Percentiles rank a stretch among this genome's conserved stretches.
Conservation (phyloP, 2,113 vertebrate species). For the Myrmophylax atrothorax region DNA sequence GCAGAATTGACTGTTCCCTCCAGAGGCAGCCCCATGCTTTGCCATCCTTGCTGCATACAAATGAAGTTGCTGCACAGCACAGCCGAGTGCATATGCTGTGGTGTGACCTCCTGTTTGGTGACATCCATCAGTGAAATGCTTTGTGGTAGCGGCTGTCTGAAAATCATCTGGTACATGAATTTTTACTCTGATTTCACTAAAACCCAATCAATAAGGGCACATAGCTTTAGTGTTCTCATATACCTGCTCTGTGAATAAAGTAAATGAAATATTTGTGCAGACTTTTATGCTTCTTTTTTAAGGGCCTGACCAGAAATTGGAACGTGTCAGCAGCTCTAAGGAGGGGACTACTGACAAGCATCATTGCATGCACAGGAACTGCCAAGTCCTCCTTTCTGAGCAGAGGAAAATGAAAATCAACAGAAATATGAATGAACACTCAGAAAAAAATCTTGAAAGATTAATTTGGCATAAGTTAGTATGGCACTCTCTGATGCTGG, state of each 20-base stretch:
- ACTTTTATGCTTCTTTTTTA: background rate
- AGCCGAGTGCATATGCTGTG: background rate
- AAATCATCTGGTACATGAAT: conserved; percentile 41
- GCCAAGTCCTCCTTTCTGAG: background rate
- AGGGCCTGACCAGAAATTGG: background rate
- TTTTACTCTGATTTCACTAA: conserved; percentile 53
- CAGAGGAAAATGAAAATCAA: background rate
- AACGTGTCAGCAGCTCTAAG: background rate
- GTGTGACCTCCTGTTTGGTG: conserved; percentile 39
- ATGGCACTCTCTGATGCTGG: background rate
- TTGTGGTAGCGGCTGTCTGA: background rate
- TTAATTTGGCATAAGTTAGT: background rate
- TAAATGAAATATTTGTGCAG: conserved; percentile 28
- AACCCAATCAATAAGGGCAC: conserved; percentile 41
- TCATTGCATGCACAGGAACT: background rate
- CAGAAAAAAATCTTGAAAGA: background rate
- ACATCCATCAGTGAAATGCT: conserved; percentile 48
- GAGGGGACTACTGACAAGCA: background rate
- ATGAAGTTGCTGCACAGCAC: conserved; percentile 20
- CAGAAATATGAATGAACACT: background rate
- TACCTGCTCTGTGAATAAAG: background rate
- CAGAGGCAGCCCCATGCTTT: conserved; percentile 5
- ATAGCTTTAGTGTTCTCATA: background rate
- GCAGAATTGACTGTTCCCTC: conserved; percentile 33
- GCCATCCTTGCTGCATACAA: conserved; percentile 10